These are phyloP conservation scores for Rallus limicola DNA, from an alignment of 2,113 vertebrate genomes.

Conservation along the genomic window DNA sequence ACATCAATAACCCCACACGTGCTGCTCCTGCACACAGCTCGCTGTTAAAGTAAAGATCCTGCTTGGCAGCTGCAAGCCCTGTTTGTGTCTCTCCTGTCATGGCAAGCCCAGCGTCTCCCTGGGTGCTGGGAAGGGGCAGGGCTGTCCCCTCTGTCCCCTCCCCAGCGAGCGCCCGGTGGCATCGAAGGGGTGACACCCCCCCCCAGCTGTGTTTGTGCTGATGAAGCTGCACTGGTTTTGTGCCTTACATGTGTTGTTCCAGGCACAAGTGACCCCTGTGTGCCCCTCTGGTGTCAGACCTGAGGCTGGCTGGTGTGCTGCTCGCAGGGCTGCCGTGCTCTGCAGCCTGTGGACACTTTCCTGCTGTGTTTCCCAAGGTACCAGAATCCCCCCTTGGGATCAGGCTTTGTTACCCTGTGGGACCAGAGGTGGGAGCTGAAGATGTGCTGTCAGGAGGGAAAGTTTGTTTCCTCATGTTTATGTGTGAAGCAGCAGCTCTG, in stretches of 20 bases:
- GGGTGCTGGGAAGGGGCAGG: not conserved
- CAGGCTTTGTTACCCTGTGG: not conserved
- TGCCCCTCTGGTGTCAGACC: rapidly evolving
- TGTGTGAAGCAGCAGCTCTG: too few relatives aligned
- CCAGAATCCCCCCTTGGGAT: not conserved
- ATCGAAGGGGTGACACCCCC: rapidly evolving
- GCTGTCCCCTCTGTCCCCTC: not conserved
- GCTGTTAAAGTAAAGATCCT: slow-evolving; percentile 27
- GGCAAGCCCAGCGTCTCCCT: not conserved
- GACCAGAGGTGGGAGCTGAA: not conserved
- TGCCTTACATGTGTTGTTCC: rapidly evolving
- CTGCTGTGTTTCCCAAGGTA: not conserved
- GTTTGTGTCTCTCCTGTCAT: not conserved
- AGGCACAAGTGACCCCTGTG: not conserved
- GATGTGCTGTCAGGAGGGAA: not conserved
- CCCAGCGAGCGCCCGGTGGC: rapidly evolving
- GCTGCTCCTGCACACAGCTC: slow-evolving; percentile 2
- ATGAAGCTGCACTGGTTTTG: not conserved
- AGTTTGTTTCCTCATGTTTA: not conserved
- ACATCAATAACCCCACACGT: slow-evolving; percentile 54
- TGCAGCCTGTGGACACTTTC: too few relatives aligned
- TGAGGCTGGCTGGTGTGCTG: rapidly evolving
- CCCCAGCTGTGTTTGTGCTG: rapidly evolving
- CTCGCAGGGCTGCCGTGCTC: not conserved
- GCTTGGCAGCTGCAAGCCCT: not conserved